Percentiles rank a stretch among this genome's conserved stretches.
Conservation (phyloP, 2,113 vertebrate genomes). For the Grus americana region DNA sequence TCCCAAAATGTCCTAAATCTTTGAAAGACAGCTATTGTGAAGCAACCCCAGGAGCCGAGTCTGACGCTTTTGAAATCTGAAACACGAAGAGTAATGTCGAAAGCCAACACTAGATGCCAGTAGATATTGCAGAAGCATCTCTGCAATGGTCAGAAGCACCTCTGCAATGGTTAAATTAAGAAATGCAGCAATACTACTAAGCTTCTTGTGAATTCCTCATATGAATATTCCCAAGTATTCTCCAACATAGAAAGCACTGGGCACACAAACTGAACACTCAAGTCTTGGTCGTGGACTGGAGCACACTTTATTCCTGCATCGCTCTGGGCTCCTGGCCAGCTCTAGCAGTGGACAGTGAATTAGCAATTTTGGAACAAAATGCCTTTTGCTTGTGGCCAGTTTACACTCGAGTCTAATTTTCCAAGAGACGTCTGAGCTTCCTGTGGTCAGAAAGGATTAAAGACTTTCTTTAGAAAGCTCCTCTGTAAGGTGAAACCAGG, state of each 20-base stretch:
- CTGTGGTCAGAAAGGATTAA: neutral
- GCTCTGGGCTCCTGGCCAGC: neutral
- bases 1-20: neutral
- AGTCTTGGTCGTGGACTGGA: neutral
- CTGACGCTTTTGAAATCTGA: neutral
- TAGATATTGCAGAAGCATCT: neutral
- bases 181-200: neutral
- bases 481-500: neutral
- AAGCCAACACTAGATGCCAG: conserved; percentile 52
- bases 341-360: neutral
- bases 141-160: neutral
- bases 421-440: neutral
- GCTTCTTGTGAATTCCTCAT: fast-evolving
- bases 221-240: neutral
- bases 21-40: conserved; percentile 1
- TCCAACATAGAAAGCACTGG: fast-evolving
- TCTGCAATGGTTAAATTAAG: fast-evolving
- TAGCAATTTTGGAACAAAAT: neutral
- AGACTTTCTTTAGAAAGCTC: neutral
- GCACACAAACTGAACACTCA: neutral
- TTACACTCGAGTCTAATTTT: neutral
- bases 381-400: neutral
- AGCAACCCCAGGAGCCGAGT: neutral
- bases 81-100: neutral
- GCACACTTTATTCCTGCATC: neutral